Conservation (phyloP, 2,113 vertebrate genomes). For the Callopanchax toddi region DNA sequence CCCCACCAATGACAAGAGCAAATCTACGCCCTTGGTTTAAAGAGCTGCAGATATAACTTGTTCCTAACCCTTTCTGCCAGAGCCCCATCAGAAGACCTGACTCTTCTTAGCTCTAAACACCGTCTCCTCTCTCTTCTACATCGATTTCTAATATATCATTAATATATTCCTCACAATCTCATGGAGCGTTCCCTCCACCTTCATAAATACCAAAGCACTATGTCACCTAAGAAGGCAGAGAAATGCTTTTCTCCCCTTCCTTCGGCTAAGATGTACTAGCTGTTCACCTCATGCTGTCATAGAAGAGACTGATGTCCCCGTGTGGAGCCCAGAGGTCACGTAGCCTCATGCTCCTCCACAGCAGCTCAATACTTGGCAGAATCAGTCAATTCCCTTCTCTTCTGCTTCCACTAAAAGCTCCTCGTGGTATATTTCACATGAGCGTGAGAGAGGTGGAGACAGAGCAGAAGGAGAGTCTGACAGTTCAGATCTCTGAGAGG, state of each 20-base stretch:
- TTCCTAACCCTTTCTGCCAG: background rate
- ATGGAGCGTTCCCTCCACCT: conserved; percentile 14
- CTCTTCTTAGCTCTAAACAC: background rate
- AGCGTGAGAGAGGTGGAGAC: conserved; percentile 9
- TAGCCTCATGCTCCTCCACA: conserved; percentile 26
- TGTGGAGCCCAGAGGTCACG: conserved; percentile 39
- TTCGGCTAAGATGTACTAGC: conserved; percentile 29
- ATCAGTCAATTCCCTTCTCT: conserved; percentile 54
- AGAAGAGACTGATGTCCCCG: conserved; percentile 44
- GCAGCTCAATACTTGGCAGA: conserved; percentile 48
- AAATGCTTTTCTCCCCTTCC: conserved; percentile 19
- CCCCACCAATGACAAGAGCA: too few relatives aligned
- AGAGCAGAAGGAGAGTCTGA: conserved; percentile 10
- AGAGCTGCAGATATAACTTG: background rate
- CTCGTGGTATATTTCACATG: conserved; percentile 22
- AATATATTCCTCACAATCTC: conserved; percentile 26
- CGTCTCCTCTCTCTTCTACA: background rate
- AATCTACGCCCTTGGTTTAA: too few relatives aligned
- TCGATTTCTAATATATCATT: conserved; percentile 44
- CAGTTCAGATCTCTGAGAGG: too few relatives aligned
- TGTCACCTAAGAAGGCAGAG: conserved; percentile 26
- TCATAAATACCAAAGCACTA: conserved; percentile 32
- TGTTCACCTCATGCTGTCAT: conserved; percentile 47
- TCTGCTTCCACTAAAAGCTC: conserved; percentile 22
- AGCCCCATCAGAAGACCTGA: background rate